Base-by-base conservation (phyloP, 2,797 vertebrate species). In the Emydoidea blandingii region DNA sequence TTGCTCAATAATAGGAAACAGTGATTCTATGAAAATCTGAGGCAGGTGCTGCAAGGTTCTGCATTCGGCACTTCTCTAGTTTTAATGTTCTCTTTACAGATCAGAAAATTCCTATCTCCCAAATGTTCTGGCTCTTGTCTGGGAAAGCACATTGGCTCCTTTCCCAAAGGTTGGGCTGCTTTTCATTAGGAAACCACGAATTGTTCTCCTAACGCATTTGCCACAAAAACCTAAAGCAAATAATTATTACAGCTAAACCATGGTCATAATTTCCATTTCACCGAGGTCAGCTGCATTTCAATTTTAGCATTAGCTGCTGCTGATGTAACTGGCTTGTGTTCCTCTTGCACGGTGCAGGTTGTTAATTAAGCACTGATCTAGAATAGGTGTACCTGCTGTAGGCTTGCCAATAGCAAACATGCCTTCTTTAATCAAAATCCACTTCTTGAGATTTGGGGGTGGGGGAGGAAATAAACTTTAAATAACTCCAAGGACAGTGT, bases 401-500 rank as follows among this genome's bases (percentile, higher is more conserved):
- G 91, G 92, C 89, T 97, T 87, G 83, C 92, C 83, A 90, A 92
- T 74, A 0, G 1, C 81, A 72, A 92, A 96, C 81, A 41, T 81
- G 52, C 44, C 87, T 59, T 76, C 52, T 95, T 94, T 89, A 94
- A 93, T 96, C 93, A 96, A 95, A 96, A 97, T 82, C 92, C 86
- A 95, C 94, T 96, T 79, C 29, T 0, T 79, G 44, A 90, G 49
- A 90, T 79, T 41, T 41, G 37, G n/a, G 65, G 16, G 15, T 2
- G 18, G 18, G 80, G 47, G 34, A 83, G 86, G 96, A 83, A 95
- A 97, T 97, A 96, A 97, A 96, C 91, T 96, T 96, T 96, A 41
- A 94, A 19, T 87, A 74, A 54, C 86, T 94, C 86, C 15, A 34
- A 74, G 83, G 96, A 95, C 7, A 2, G 65, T 8, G 11, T 54